phyloP scores from a whole-genome alignment of 2,888 invertebrate species.

The Neocrepidodera transversa region DNA sequence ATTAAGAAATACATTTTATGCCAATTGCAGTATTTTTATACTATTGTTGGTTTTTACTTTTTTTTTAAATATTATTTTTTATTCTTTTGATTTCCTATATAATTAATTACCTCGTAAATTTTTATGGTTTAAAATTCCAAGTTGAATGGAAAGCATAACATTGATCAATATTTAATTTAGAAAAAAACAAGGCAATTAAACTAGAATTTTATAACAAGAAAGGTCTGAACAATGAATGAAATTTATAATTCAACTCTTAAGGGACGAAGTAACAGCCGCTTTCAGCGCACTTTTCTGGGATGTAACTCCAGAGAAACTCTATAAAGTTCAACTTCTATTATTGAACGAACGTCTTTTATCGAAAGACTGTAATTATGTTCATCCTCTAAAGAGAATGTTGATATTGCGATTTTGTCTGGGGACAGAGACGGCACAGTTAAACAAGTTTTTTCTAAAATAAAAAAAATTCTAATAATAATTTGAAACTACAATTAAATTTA shows the following conservation, averaged over 20 bases:
- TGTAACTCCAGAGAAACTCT: constrained; percentile 32
- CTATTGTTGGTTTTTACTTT: no score
- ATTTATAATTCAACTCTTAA: constrained; percentile 27
- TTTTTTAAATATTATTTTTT: no score
- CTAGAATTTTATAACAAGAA: background rate
- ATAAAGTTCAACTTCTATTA: constrained; percentile 34
- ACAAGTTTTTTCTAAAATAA: no score
- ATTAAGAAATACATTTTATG: no score
- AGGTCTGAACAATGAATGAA: constrained; percentile 22
- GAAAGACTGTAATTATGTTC: constrained; percentile 34
- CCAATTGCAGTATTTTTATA: no score
- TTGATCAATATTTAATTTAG: no score
- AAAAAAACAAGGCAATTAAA: background rate
- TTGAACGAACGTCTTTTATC: constrained; percentile 33
- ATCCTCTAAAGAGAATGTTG: constrained; percentile 33
- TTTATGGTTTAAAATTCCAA: no score
- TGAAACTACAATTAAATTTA: no score
- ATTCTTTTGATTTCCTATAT: no score
- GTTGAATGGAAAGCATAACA: no score
- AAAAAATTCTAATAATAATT: no score
- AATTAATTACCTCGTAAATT: no score
- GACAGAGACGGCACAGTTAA: constrained; percentile 6
- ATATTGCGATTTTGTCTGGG: constrained; percentile 24
- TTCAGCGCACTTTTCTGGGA: constrained; percentile 23
- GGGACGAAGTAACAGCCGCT: constrained; percentile 31